Evolutionary conservation across 2,888 invertebrate genomes (phyloP).

Genomic region (Loripinus fragilis): DNA sequence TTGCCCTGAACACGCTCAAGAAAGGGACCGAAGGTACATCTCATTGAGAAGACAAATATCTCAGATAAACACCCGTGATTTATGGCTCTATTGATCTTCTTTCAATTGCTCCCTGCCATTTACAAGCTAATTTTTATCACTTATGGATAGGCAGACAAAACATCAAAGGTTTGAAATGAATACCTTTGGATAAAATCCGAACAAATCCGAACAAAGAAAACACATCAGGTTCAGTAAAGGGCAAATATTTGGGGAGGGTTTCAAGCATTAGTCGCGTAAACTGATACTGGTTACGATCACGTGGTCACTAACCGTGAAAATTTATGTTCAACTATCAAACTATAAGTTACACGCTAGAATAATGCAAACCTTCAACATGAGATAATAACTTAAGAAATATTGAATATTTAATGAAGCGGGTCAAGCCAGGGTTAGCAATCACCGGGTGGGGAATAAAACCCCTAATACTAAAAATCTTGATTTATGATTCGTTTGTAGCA

Average conservation of each 20-base stretch:
- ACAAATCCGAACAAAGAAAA: slow-evolving; percentile 26
- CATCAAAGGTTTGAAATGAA: slow-evolving; percentile 49
- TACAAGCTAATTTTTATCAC: slow-evolving; percentile 55
- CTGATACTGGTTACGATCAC: slow-evolving; percentile 35
- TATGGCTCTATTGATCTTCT: slow-evolving; percentile 36
- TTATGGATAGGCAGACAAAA: slow-evolving; percentile 43
- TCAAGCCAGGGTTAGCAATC: slow-evolving; percentile 14
- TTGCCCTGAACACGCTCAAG: slow-evolving; percentile 7
- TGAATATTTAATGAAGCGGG: slow-evolving; percentile 37
- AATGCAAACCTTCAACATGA: slow-evolving; percentile 39
- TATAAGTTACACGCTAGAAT: slow-evolving; percentile 32
- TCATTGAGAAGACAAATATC: neutral
- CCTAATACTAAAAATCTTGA: neutral
- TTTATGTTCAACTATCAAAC: slow-evolving; percentile 48
- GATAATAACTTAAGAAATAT: slow-evolving; percentile 32
- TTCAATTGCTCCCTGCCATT: slow-evolving; percentile 52
- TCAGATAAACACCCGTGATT: slow-evolving; percentile 33
- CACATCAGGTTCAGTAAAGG: slow-evolving; percentile 23
- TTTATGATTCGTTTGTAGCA: slow-evolving; percentile 10
- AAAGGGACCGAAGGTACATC: slow-evolving; percentile 10
- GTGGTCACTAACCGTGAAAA: slow-evolving; percentile 42
- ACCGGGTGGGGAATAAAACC: slow-evolving; percentile 18
- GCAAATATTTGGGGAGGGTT: slow-evolving; percentile 46
- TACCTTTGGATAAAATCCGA: slow-evolving; percentile 41
- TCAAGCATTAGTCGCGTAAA: slow-evolving; percentile 41